A percentile compares a stretch with the other conserved stretches of the same genome.
phyloP scores from a whole-genome alignment of 2,797 vertebrate species.

The Pangasius macronema region DNA sequence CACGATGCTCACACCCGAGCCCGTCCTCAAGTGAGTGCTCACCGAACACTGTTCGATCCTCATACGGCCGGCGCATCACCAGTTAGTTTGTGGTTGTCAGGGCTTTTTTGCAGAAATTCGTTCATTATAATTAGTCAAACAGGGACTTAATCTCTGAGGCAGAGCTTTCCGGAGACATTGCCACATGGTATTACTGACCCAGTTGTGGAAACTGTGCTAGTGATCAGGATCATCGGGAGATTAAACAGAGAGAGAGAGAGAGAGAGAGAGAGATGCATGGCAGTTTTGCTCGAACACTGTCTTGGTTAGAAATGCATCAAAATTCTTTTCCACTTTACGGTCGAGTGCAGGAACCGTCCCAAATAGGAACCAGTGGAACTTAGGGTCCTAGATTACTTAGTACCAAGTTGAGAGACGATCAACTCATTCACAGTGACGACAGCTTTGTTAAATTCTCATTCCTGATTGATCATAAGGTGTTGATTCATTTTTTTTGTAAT shows the following conservation, averaged over 20 bases:
- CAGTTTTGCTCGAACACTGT: no score
- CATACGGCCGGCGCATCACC: no score
- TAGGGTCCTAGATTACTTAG: background rate
- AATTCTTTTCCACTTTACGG: no score
- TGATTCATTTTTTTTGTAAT: background rate
- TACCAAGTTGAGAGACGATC: background rate
- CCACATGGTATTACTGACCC: background rate
- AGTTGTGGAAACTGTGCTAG: background rate
- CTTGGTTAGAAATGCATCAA: no score
- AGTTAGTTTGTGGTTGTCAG: background rate
- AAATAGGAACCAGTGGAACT: no score
- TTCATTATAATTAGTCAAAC: background rate
- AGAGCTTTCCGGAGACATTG: background rate
- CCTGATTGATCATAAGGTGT: background rate
- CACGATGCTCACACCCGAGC: constrained; percentile 95
- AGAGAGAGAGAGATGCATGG: no score
- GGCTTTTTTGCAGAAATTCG: background rate
- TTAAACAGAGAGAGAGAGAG: no score
- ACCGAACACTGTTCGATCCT: background rate
- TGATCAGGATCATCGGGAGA: background rate
- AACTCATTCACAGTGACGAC: background rate
- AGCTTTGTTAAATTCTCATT: background rate
- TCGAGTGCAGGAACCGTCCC: no score
- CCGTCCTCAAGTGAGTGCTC: constrained; percentile 87
- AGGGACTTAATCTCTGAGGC: background rate